phyloP scores from a whole-genome alignment of 2,113 vertebrate species.

The Sinocyclocheilus maitianheensis region DNA sequence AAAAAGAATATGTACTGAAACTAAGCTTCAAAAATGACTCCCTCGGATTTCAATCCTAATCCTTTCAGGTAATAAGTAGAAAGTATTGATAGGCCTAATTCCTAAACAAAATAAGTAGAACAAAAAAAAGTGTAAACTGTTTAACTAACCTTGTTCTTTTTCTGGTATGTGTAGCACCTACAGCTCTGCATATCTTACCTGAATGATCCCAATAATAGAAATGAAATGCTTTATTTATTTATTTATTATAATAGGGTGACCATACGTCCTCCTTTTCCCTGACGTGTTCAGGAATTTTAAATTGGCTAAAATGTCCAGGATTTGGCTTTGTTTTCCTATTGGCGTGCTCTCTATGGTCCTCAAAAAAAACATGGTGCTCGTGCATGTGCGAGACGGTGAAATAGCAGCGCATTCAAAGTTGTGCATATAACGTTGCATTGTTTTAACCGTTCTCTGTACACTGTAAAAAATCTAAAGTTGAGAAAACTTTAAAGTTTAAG shows the following conservation, averaged over 20 bases:
- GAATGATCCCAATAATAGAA: not conserved
- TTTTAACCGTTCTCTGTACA: too few species aligned
- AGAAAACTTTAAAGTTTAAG: too few species aligned
- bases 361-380: too few species aligned
- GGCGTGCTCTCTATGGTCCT: too few species aligned
- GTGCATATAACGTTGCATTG: too few species aligned
- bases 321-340: too few species aligned
- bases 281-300: not conserved
- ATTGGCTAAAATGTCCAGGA: too few species aligned
- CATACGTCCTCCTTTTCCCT: too few species aligned
- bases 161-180: not conserved
- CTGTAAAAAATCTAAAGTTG: too few species aligned
- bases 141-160: not conserved
- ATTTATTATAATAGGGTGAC: too few species aligned
- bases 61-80: not conserved
- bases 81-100: not conserved
- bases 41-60: not conserved
- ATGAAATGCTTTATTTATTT: not conserved
- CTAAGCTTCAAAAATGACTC: not conserved
- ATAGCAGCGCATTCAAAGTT: too few species aligned
- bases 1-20: not conserved
- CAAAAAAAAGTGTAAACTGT: not conserved
- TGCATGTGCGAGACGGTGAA: too few species aligned
- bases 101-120: not conserved
- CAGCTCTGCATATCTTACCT: not conserved